A percentile compares a stretch with the other conserved stretches of the same genome.
Conservation (phyloP, 2,113 vertebrate species). For the Felis catus region F.catus_Fca126_mat1.0 CM031413.1:24165501-24166000, state of each 20-base stretch:
- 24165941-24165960: background rate
- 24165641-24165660: conserved; percentile 68
- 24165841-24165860: background rate
- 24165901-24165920: background rate
- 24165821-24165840: background rate
- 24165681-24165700: conserved; percentile 37
- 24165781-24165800: background rate
- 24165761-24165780: conserved; percentile 50
- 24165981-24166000: background rate
- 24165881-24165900: background rate
- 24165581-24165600: conserved; percentile 60
- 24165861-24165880: background rate
- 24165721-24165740: conserved; percentile 47
- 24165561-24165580: conserved; percentile 68
- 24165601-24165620: conserved; percentile 69
- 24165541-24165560: conserved; percentile 66
- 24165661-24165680: conserved; percentile 61
- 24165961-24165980: background rate
- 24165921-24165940: background rate
- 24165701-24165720: background rate
- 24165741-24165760: conserved; percentile 14
- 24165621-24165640: conserved; percentile 65
- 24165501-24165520: conserved; percentile 63
- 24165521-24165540: conserved; percentile 73
- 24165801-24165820: conserved; percentile 35